Conservation (phyloP, 92 coral and sea anemone species). For the Palythoa caribaeorum region DNA sequence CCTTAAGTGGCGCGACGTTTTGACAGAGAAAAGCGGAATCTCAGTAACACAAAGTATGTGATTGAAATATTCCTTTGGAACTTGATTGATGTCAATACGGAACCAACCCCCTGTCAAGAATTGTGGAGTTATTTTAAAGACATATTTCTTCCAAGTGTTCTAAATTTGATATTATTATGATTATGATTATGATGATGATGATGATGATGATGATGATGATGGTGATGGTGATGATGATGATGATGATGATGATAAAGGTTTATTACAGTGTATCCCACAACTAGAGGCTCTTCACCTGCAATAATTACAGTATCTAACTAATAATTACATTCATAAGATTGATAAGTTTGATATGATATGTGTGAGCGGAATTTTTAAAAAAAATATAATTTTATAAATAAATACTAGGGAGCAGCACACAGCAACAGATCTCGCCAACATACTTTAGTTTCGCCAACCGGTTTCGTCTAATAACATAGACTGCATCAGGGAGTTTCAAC, state of each 20-base stretch:
- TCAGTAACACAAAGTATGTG: conserved; percentile 9
- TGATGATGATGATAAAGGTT: no score
- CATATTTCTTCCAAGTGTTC: not conserved
- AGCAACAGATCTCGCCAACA: not conserved
- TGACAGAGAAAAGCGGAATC: conserved; percentile 11
- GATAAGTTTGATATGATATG: not conserved
- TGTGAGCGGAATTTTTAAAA: not conserved
- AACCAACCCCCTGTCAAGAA: conserved; percentile 32
- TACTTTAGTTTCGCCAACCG: not conserved
- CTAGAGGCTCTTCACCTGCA: no score
- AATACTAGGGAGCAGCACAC: not conserved
- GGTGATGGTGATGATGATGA: no score
- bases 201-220: no score
- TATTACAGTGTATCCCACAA: no score
- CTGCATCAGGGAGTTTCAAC: not conserved
- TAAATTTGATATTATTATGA: not conserved
- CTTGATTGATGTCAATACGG: conserved; percentile 37
- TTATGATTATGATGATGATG: no score
- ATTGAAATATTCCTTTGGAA: conserved; percentile 33
- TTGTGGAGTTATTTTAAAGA: not conserved
- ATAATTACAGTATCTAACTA: no score
- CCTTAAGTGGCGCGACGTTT: conserved; percentile 14
- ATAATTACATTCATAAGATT: no score
- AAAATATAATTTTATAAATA: no score
- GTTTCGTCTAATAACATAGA: not conserved